Evolutionary conservation across 2,113 vertebrate species (phyloP).

Genomic region (Connochaetes taurinus): DNA sequence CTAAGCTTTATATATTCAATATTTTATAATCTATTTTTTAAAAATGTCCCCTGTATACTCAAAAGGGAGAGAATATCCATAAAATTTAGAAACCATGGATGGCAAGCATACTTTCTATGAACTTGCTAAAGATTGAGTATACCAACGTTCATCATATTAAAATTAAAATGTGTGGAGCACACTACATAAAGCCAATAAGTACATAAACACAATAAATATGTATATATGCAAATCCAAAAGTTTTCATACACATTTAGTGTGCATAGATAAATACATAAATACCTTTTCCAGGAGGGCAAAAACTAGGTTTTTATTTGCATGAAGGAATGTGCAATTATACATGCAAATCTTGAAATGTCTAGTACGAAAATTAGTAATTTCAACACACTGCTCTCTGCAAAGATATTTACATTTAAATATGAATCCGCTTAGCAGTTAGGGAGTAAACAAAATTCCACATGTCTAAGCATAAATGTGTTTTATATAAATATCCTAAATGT

Average conservation of each 20-base stretch:
- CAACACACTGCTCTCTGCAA: not conserved
- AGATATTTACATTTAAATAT: constrained; percentile 70
- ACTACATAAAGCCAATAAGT: constrained; percentile 6
- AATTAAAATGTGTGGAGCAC: not conserved
- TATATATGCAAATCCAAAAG: constrained; percentile 56
- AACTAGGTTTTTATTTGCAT: constrained; percentile 54
- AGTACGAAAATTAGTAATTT: constrained; percentile 64
- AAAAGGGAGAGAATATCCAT: not conserved
- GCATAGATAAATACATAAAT: constrained; percentile 50
- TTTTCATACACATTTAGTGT: constrained; percentile 22
- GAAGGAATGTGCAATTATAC: constrained; percentile 55
- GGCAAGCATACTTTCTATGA: not conserved
- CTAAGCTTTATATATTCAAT: not conserved
- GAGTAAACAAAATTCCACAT: constrained; percentile 61
- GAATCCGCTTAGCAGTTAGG: constrained; percentile 57
- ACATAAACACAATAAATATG: constrained; percentile 59
- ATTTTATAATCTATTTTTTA: not conserved
- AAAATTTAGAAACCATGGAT: not conserved
- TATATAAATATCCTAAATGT: constrained; percentile 59
- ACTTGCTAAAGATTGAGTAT: not conserved
- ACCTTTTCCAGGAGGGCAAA: constrained; percentile 35
- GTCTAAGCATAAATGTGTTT: constrained; percentile 43
- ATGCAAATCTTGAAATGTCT: constrained; percentile 69
- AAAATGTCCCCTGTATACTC: not conserved
- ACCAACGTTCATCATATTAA: not conserved